Evolutionary conservation across 2,113 vertebrate genomes (phyloP).

Genomic region (Gorsachius goisagi): DNA sequence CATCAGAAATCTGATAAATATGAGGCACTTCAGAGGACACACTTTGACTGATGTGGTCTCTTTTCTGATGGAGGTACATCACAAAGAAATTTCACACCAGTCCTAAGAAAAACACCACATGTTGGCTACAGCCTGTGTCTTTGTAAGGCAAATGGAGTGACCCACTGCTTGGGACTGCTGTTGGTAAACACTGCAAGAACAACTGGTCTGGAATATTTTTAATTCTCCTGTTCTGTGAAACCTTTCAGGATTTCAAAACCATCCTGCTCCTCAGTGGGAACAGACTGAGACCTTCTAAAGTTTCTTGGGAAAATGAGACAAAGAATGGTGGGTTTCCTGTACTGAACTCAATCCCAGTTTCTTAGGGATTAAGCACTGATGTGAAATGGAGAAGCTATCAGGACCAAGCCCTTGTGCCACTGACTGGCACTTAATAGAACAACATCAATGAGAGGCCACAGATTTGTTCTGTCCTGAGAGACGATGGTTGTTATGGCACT

Average conservation of each 20-base stretch:
- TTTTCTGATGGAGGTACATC: neutral
- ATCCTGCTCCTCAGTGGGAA: neutral
- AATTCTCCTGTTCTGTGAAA: neutral
- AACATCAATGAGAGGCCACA: neutral
- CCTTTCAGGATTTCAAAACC: neutral
- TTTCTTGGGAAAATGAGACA: neutral
- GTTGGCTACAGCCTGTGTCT: neutral
- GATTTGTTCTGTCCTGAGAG: neutral
- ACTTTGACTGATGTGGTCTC: neutral
- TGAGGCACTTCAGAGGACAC: neutral
- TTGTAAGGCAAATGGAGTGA: neutral
- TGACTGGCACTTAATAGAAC: neutral
- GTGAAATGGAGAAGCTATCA: neutral
- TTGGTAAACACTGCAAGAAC: neutral
- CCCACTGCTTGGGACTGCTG: neutral
- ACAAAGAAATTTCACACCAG: neutral
- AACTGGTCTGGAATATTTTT: neutral
- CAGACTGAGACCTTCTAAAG: neutral
- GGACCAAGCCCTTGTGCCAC: neutral
- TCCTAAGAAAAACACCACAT: neutral
- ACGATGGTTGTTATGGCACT: neutral
- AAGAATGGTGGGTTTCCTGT: accelerated
- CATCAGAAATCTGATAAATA: neutral
- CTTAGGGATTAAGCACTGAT: neutral
- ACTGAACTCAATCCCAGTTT: neutral